Evolutionary conservation across 2,888 invertebrate species (phyloP).

Genomic region (Diogma glabrata): DNA sequence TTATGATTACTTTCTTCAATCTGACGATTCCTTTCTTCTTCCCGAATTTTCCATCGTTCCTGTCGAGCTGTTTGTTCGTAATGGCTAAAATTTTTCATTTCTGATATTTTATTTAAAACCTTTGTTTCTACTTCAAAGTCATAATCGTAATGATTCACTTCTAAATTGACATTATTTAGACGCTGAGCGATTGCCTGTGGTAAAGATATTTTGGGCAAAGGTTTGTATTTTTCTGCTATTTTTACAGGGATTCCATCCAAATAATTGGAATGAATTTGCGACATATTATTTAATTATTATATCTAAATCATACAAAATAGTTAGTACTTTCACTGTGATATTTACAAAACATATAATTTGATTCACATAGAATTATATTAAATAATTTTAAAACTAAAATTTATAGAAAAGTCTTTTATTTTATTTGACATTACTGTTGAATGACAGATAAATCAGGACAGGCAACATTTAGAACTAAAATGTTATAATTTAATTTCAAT

Average conservation of each 20-base stretch:
- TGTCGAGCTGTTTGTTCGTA: slow-evolving; percentile 48
- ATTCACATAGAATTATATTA: no score
- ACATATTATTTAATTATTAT: no score
- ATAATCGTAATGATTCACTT: slow-evolving; percentile 50
- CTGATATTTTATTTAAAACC: slow-evolving; percentile 57
- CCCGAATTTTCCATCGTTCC: slow-evolving; percentile 46
- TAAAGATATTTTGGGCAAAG: slow-evolving; percentile 56
- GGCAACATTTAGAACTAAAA: no score
- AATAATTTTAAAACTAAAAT: no score
- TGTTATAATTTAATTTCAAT: no score
- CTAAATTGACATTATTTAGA: slow-evolving; percentile 41
- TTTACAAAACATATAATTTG: no score
- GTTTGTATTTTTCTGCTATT: slow-evolving; percentile 77
- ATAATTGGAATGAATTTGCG: no score
- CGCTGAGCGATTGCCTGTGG: slow-evolving; percentile 45
- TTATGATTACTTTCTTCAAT: slow-evolving; percentile 44
- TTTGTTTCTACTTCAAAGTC: slow-evolving; percentile 63
- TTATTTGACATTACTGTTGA: no score
- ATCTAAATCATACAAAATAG: no score
- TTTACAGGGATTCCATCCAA: slow-evolving; percentile 82
- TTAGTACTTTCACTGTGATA: no score
- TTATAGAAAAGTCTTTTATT: no score
- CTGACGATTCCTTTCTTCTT: slow-evolving; percentile 44
- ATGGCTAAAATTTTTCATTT: slow-evolving; percentile 55
- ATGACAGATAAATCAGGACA: no score